Evolutionary conservation across 2,113 vertebrate species (phyloP).

Genomic region (Thunnus thynnus): DNA sequence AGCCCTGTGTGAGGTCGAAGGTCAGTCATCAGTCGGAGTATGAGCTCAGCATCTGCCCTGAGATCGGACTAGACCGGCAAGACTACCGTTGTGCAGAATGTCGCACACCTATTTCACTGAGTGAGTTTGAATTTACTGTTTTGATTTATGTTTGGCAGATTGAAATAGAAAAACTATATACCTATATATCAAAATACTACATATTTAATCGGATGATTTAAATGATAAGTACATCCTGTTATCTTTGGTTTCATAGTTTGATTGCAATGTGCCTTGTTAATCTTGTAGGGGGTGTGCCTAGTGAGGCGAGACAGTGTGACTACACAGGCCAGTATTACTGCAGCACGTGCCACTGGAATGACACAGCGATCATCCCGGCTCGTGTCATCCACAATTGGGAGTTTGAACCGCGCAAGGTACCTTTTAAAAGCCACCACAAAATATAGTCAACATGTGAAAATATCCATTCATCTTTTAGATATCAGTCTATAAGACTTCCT

Average conservation of each 20-base stretch:
- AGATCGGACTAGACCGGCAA: conserved; percentile 94
- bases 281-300: conserved; percentile 89
- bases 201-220: background rate
- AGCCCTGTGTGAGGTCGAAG: conserved; percentile 94
- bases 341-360: conserved; percentile 97
- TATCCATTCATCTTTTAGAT: background rate
- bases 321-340: conserved; percentile 98
- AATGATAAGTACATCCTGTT: background rate
- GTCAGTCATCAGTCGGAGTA: conserved; percentile 98
- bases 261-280: conserved; percentile 10
- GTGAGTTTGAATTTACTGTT: conserved; percentile 84
- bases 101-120: conserved; percentile 91
- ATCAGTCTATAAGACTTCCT: background rate
- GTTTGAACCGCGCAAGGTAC: conserved; percentile 94
- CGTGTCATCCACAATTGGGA: conserved; percentile 99
- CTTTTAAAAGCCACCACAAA: background rate
- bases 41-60: conserved; percentile 96
- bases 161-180: background rate
- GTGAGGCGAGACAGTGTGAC: conserved; percentile 96
- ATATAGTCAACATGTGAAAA: background rate
- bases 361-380: conserved; percentile 92
- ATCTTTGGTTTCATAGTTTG: conserved; percentile 10
- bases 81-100: conserved; percentile 97
- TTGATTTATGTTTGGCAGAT: background rate
- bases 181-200: background rate